These are phyloP conservation scores for Brachionus paranguensis DNA, from an alignment of 1,140 invertebrate genomes.

Conservation along the genomic window DNA sequence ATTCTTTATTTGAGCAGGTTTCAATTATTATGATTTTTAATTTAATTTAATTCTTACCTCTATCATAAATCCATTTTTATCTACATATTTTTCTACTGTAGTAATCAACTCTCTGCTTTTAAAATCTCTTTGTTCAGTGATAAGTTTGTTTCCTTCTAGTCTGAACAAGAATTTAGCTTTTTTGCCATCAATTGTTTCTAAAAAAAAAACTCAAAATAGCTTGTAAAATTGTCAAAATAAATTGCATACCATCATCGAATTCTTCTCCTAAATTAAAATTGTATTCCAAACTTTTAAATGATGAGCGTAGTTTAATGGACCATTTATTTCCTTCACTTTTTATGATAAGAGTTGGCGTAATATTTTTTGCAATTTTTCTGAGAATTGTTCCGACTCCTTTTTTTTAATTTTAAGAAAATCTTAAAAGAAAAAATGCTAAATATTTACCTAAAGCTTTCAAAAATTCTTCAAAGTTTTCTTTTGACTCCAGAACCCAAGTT, in stretches of 20 bases:
- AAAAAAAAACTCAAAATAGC: background rate
- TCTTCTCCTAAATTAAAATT: constrained; percentile 73
- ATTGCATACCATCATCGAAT: constrained; percentile 64
- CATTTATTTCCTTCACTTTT: constrained; percentile 65
- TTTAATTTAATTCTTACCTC: background rate
- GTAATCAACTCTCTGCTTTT: background rate
- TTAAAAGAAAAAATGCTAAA: background rate
- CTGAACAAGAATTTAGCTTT: background rate
- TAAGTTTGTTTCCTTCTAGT: constrained; percentile 5
- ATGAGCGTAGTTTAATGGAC: constrained; percentile 69
- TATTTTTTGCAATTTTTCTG: constrained; percentile 67
- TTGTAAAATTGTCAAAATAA: background rate
- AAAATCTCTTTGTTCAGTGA: constrained; percentile 12
- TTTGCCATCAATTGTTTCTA: background rate
- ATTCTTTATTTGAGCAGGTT: background rate
- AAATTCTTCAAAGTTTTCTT: constrained; percentile 78
- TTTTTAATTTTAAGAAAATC: background rate
- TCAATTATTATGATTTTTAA: background rate
- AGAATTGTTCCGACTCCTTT: constrained; percentile 64
- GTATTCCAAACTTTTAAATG: constrained; percentile 72
- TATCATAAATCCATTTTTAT: background rate
- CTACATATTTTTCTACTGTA: background rate
- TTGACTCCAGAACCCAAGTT: constrained; percentile 68
- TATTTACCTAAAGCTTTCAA: constrained; percentile 67
- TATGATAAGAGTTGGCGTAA: constrained; percentile 70